Percentiles rank a stretch among this genome's conserved stretches.
Evolutionary conservation across 2,113 vertebrate genomes (phyloP).

Genomic region (Aleadryas rufinucha): DNA sequence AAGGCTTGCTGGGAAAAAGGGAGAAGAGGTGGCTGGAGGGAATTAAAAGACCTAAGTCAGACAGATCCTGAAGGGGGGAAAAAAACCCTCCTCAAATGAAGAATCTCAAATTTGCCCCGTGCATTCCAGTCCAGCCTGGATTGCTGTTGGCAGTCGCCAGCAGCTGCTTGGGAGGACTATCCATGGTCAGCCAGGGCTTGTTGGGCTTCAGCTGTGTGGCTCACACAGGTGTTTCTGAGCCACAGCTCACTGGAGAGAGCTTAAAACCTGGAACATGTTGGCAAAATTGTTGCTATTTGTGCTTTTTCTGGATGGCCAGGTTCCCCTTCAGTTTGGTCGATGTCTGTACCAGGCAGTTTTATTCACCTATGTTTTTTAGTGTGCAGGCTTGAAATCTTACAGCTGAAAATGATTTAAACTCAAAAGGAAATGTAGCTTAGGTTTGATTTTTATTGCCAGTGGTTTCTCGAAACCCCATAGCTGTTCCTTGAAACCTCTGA

Average conservation of each 20-base stretch:
- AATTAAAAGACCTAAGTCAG: background rate
- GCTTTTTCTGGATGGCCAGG: background rate
- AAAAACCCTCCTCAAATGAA: background rate
- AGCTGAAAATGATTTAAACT: background rate
- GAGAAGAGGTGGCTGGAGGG: background rate
- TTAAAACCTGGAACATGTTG: background rate
- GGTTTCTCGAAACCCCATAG: background rate
- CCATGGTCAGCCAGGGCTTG: background rate
- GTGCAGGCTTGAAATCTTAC: background rate
- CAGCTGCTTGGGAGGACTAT: background rate
- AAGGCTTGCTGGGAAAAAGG: background rate
- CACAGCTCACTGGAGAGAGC: background rate
- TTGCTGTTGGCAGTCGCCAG: background rate
- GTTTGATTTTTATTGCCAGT: background rate
- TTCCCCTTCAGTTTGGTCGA: background rate
- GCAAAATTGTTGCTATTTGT: background rate
- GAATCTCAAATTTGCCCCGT: background rate
- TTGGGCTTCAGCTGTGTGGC: background rate
- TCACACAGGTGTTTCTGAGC: background rate
- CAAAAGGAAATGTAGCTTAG: background rate
- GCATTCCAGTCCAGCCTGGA: background rate
- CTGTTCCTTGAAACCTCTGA: background rate
- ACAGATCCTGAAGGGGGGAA: background rate
- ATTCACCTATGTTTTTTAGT: background rate
- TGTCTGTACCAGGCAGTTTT: background rate